phyloP scores from a whole-genome alignment of 2,888 invertebrate genomes.

The Thumatha senex region DNA sequence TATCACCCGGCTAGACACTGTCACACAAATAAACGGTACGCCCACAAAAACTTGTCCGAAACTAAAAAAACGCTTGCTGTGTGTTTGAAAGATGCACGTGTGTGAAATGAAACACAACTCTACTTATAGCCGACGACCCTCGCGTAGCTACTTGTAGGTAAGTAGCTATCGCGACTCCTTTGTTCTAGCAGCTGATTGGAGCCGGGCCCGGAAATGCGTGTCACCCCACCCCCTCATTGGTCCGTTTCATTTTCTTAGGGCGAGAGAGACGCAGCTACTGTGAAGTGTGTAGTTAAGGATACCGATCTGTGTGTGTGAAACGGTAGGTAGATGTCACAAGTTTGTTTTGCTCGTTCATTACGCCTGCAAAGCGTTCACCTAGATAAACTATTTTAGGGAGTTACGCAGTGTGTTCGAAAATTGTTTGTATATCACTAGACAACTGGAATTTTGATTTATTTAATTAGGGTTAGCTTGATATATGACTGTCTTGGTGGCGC shows the following conservation, averaged over 20 bases:
- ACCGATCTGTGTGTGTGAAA: slow-evolving; percentile 72
- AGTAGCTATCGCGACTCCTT: slow-evolving; percentile 82
- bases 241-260: slow-evolving; percentile 83
- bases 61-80: slow-evolving; percentile 67
- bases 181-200: slow-evolving; percentile 85
- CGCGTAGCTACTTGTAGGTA: slow-evolving; percentile 76
- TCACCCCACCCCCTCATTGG: slow-evolving; percentile 84
- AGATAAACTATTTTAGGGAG: slow-evolving; percentile 75
- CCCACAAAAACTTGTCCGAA: slow-evolving; percentile 68
- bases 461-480: too few species aligned
- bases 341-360: slow-evolving; percentile 64
- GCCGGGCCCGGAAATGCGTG: slow-evolving; percentile 83
- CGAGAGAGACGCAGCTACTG: slow-evolving; percentile 78
- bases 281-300: slow-evolving; percentile 78
- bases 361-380: slow-evolving; percentile 62
- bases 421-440: slow-evolving; percentile 62
- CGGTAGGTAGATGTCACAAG: slow-evolving; percentile 73
- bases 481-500: too few species aligned
- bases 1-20: slow-evolving; percentile 69
- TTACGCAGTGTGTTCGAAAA: slow-evolving; percentile 62
- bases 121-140: slow-evolving; percentile 70
- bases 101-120: slow-evolving; percentile 61
- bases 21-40: slow-evolving; percentile 66
- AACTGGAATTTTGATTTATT: slow-evolving; percentile 62
- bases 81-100: slow-evolving; percentile 54